A percentile compares a stretch with the other conserved stretches of the same genome.
Evolutionary conservation across 2,797 vertebrate species (phyloP).

Genomic region (Chrosomus eos): DNA sequence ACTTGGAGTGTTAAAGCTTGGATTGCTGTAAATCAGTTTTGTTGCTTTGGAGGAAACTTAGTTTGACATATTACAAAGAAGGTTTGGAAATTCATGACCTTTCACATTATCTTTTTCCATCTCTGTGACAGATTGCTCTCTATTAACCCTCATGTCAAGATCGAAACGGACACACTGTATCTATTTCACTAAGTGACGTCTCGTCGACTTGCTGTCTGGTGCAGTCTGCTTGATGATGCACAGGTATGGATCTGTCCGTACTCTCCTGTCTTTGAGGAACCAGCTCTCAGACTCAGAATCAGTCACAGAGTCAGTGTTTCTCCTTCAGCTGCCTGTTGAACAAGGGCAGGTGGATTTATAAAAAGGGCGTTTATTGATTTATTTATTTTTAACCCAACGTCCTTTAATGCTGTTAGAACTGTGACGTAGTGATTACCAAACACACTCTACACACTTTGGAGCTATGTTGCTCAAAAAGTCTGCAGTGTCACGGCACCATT

Average conservation of each 20-base stretch:
- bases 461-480: background rate
- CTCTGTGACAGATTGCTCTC: conserved; percentile 37
- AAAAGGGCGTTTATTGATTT: conserved; percentile 3
- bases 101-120: conserved; percentile 17
- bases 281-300: conserved; percentile 41
- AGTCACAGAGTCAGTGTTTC: conserved; percentile 23
- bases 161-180: conserved; percentile 52
- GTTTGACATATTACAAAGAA: conserved; percentile 22
- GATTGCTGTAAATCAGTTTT: background rate
- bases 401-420: conserved; percentile 1
- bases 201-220: conserved; percentile 61
- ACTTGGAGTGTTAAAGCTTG: background rate
- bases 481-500: background rate
- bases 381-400: background rate
- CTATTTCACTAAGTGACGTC: conserved; percentile 61
- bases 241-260: conserved; percentile 51
- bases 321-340: conserved; percentile 32
- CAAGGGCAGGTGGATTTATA: conserved; percentile 32
- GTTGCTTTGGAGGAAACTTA: conserved; percentile 1
- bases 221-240: conserved; percentile 55
- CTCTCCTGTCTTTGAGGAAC: conserved; percentile 40
- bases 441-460: background rate
- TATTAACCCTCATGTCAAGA: conserved; percentile 41
- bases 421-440: background rate
- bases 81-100: background rate